These are phyloP conservation scores for Stomatorhinus walkeri DNA, from an alignment of 2,797 vertebrate genomes.

Conservation along the genomic window DNA sequence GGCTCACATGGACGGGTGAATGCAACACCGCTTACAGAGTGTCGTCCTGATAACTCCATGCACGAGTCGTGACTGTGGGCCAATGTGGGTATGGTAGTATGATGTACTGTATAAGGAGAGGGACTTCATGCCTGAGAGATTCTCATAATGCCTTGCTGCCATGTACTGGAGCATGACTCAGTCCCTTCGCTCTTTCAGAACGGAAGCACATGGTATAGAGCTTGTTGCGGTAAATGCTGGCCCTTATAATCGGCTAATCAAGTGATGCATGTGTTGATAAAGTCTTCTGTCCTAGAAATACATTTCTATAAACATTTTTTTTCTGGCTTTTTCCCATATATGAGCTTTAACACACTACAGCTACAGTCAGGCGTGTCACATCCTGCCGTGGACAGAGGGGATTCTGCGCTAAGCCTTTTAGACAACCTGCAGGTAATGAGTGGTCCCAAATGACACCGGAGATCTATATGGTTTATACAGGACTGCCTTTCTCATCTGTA, in stretches of 20 bases:
- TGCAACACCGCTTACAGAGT: not conserved
- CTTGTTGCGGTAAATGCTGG: not conserved
- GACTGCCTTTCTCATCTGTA: not conserved
- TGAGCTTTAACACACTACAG: not conserved
- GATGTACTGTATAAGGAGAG: not conserved
- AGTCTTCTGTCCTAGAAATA: not conserved
- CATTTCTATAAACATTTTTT: not conserved
- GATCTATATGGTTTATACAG: not conserved
- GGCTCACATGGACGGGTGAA: not conserved
- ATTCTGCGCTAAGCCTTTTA: not conserved
- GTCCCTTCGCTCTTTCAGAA: not conserved
- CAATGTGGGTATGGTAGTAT: not conserved
- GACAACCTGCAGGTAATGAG: not conserved
- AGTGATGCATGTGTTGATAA: not conserved
- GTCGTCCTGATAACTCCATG: not conserved
- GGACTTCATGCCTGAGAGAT: not conserved
- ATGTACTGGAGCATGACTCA: not conserved
- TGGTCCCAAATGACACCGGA: not conserved
- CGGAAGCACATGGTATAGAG: not conserved
- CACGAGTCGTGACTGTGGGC: not conserved
- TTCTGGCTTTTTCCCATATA: not conserved
- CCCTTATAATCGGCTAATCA: not conserved
- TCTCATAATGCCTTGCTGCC: not conserved
- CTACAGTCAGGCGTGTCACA: not conserved
- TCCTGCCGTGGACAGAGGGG: not conserved